Evolutionary conservation across 2,113 vertebrate genomes (phyloP), one percentile per base, ranked within the genome.

Genomic region (Spea multiplicata): DNA sequence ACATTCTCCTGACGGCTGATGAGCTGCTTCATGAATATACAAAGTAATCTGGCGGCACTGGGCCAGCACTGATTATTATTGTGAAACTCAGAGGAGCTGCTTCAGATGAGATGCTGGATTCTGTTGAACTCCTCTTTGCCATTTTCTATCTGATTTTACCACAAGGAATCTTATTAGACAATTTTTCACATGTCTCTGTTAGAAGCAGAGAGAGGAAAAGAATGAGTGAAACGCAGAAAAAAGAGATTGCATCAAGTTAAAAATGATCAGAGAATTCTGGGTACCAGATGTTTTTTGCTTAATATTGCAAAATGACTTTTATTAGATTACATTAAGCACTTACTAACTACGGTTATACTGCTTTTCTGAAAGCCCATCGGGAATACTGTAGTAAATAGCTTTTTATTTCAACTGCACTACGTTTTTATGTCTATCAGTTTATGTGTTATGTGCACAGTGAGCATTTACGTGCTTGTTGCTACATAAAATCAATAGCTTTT

Each of bases 1-100:
- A 92, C 91, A 92, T 92, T 92, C 91, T 94, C 91, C 90, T 93
- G 92, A 94, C 91, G 91, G 92, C 92, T 93, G 92, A 94, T 92
- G 92, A 93, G 92, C 89, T 84, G 88, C 91, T 94, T 94, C 92
- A 93, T 94, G 92, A 94, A 94, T 93, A 94, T 94, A 94, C 92
- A 93, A 93, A 92, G 91, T 92, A 92, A 93, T 92, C 91, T 89
- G 66, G 89, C 91, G 89, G 91, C 92, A 92, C 88, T 91, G 90
- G 91, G 93, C 92, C 93, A 93, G 92, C 91, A 90, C 92, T 94
- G 93, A 94, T 93, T 88, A 92, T 90, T 88, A 92, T 90, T 89
- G 92, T 88, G 88, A 83, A 90, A 88, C 91, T 91, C 88, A 75
- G 86, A 93, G 91, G 88, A 90, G 86, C 90, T 83, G 87, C 89